Evolutionary conservation across 2,797 vertebrate species (phyloP), one percentile per base, ranked within the genome.

Genomic region (Platyrinchus mystaceus): DNA sequence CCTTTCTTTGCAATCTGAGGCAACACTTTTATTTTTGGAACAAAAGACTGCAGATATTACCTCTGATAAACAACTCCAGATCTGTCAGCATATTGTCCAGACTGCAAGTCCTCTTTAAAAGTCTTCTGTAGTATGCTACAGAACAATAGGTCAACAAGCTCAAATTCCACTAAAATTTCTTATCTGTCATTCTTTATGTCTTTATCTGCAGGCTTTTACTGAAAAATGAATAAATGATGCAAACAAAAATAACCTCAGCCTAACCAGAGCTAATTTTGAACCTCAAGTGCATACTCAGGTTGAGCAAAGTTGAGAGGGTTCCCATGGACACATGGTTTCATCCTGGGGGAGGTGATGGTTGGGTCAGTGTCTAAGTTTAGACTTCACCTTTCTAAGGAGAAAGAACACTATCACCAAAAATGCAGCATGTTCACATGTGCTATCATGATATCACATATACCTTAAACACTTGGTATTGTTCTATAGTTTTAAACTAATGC

Each of bases 361-460:
- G 37, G 13, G 20, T 76, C 30, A 55, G 30, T 4, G 13, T n/a
- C 23, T 37, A 58, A 41, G 18, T 53, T 60, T 34, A 27, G 34
- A 64, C 17, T 67, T 69, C 17, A 43, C 20, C 50, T 69, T 73
- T 78, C 66, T 36, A 60, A 52, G 44, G 23, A 82, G 28, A 27
- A 44, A 10, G 37, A 82, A 70, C 2, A 6, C 0, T 2, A 73
- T 30, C 30, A 64, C 10, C 34, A 64, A 62, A 91, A 58, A 5
- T 0, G 0, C 13, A 12, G 37, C 32, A n/a, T 13, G 15, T 50
- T 53, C 22, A 28, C 27, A 56, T 19, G 43, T 0, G 2, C 34
- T 44, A 21, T 26, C 21, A 13, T 28, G 23, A 73, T n/a, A 69
- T 9, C 56, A 41, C 10, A 59, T 9, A n/a, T 4, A 74, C 20